Percentiles rank a stretch among this genome's conserved stretches.
Conservation (phyloP, 2,113 vertebrate species). For the Glaucomys volans region DNA sequence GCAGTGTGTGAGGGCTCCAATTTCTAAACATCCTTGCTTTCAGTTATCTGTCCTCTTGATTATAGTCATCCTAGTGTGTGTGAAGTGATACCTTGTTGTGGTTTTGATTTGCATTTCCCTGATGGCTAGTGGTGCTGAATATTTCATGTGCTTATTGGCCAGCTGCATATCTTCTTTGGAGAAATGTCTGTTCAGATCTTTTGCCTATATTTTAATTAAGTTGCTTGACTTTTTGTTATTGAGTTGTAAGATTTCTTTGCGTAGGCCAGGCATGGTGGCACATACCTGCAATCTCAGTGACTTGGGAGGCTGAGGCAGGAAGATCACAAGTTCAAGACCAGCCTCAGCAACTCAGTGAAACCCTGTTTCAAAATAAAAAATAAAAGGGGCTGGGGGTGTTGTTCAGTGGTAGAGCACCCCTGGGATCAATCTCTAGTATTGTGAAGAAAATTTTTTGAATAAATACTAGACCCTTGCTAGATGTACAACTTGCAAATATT, state of each 20-base stretch:
- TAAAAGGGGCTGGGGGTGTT: neutral
- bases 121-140: neutral
- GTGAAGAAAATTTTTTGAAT: too few species aligned
- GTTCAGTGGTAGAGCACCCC: neutral
- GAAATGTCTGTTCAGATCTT: neutral
- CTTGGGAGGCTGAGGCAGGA: neutral
- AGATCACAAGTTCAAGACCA: neutral
- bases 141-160: neutral
- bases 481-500: neutral
- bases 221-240: conserved; percentile 2
- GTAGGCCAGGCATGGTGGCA: neutral
- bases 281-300: neutral
- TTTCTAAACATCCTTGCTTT: neutral
- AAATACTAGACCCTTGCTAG: too few species aligned
- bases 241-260: neutral
- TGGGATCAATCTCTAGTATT: neutral
- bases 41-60: neutral
- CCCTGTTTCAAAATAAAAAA: neutral
- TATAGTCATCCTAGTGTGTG: neutral
- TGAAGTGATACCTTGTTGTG: neutral
- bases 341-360: neutral
- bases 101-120: neutral
- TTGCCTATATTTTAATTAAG: neutral
- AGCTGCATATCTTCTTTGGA: conserved; percentile 5
- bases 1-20: neutral